Base-by-base conservation (phyloP, 1,140 invertebrate genomes). In the Drosophila oshimai region DNA sequence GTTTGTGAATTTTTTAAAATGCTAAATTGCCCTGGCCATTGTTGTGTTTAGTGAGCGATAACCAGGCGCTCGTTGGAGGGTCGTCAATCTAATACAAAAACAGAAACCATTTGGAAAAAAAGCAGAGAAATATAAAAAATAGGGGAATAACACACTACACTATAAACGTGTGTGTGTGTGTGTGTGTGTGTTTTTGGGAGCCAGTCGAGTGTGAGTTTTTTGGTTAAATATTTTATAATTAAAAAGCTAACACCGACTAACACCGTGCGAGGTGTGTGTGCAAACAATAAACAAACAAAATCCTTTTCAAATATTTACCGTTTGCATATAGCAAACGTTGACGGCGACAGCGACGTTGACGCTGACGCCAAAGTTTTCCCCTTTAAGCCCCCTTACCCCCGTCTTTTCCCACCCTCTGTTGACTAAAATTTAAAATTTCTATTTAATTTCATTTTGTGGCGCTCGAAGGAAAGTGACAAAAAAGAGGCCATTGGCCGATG, bases 221-320 rank as follows among this genome's bases (percentile, higher is more conserved):
- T 90, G 80, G 84, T 90, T 90, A 86, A 90, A 90, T 90, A 90
- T 90, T 90, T 90, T 90, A 90, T 90, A 90, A 90, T 90, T 90
- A 90, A 90, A 90, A 90, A 90, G 88, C 88, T 90, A 90, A 90
- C 88, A 90, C 83, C 75, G 75, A 88, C 88, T 89, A 89, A 88
- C 81, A 89, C 87, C 87, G 81, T 77, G 62, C 74, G 75, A 84
- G 87, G 87, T 89, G 86, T 89, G 79, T 88, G 89, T 75, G 89
- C 80, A 90, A 90, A 89, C 83, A 90, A 89, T 89, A 90, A 87
- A 90, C 89, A 90, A 90, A 90, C 89, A 89, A 90, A 90, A 90
- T 90, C 89, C 89, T 90, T 90, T 89, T 86, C 84, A 90, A 90
- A 90, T 90, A 90, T 90, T 90, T 84, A 90, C 84, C 71, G 69